A percentile compares a stretch with the other conserved stretches of the same genome.
These are phyloP conservation scores for Speoplatyrhinus poulsoni DNA, from an alignment of 2,113 vertebrate species.

Conservation along the genomic window DNA sequence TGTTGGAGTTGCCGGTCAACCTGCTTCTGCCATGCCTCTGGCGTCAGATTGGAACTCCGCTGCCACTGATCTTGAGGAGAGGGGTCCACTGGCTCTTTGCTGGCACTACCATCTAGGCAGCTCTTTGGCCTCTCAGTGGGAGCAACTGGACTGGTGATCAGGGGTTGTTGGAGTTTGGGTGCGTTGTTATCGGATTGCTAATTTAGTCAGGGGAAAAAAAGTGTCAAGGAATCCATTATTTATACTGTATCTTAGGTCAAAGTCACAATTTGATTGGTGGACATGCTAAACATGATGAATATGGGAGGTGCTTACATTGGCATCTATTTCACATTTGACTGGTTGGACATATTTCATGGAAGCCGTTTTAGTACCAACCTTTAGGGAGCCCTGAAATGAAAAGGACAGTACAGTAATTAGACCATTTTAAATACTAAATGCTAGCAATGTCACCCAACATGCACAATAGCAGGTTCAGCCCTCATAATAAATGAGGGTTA, in stretches of 20 bases:
- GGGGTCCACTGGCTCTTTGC: constrained; percentile 44
- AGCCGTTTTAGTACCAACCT: constrained; percentile 87
- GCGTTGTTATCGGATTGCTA: constrained; percentile 75
- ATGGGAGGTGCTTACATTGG: constrained; percentile 49
- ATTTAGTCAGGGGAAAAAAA: constrained; percentile 34
- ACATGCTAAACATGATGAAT: too few relatives aligned
- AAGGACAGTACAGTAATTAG: constrained; percentile 36
- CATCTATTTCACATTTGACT: constrained; percentile 55
- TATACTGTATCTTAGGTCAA: background rate
- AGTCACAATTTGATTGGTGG: background rate
- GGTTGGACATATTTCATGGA: constrained; percentile 86
- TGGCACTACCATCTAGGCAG: constrained; percentile 43
- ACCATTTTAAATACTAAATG: constrained; percentile 7
- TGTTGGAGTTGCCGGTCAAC: constrained; percentile 75
- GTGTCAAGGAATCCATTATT: background rate
- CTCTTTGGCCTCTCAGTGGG: constrained; percentile 45
- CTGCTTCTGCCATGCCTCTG: constrained; percentile 81
- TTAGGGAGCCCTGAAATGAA: constrained; percentile 89
- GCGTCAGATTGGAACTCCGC: constrained; percentile 75
- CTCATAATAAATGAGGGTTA: constrained; percentile 49
- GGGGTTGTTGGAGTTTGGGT: constrained; percentile 71
- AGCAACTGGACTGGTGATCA: constrained; percentile 54
- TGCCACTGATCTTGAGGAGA: constrained; percentile 62
- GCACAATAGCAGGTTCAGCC: constrained; percentile 60
- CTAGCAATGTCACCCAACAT: constrained; percentile 62